Conservation (phyloP, 1,140 invertebrate genomes). For the Medauroidea extradentata region DNA sequence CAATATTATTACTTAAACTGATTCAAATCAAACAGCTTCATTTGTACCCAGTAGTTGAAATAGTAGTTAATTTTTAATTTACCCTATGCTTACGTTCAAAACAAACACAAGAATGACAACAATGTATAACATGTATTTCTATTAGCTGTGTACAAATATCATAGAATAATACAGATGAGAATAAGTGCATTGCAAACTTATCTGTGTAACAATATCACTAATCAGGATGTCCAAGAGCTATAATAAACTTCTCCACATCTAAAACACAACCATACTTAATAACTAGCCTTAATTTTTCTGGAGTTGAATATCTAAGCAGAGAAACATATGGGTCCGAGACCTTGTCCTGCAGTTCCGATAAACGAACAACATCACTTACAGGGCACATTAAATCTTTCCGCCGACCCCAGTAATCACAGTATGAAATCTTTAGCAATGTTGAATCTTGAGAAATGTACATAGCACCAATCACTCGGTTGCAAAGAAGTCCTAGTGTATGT, state of each 20-base stretch:
- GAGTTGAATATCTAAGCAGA: conserved; percentile 9
- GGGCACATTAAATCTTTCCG: conserved; percentile 46
- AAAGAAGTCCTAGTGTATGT: conserved; percentile 37
- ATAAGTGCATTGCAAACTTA: too few species aligned
- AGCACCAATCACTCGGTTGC: conserved; percentile 50
- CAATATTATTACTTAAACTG: too few species aligned
- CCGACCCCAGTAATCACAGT: conserved; percentile 51
- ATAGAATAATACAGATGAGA: too few species aligned
- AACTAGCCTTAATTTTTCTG: background rate
- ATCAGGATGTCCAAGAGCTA: conserved; percentile 7
- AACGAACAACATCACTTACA: conserved; percentile 44
- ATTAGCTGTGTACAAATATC: too few species aligned
- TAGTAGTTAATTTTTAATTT: too few species aligned
- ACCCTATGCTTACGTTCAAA: too few species aligned
- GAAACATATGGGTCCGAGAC: conserved; percentile 6
- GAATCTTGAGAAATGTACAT: conserved; percentile 51
- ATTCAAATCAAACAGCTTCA: too few species aligned
- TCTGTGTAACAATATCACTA: too few species aligned
- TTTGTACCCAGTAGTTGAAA: too few species aligned
- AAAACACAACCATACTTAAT: background rate
- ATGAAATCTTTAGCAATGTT: conserved; percentile 49
- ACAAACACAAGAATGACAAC: too few species aligned
- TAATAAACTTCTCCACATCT: background rate
- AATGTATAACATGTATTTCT: too few species aligned
- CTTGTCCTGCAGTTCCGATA: conserved; percentile 38